phyloP scores from a whole-genome alignment of 2,797 vertebrate species.

The Lepilemur ruficaudatus region DNA sequence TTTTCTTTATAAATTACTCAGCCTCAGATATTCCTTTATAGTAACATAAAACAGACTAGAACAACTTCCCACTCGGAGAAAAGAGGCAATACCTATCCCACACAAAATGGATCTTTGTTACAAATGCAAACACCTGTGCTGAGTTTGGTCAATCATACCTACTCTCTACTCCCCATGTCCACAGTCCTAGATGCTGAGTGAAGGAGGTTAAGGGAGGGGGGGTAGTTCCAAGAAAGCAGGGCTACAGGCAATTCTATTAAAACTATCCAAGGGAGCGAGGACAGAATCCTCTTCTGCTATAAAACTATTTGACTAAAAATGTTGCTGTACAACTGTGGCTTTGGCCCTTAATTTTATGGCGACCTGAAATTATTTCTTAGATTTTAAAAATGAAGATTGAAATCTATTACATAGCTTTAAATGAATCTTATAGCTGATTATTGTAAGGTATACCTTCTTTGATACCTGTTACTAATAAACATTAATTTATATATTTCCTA shows the following conservation, averaged over 20 bases:
- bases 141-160: background rate
- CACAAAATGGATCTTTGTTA: background rate
- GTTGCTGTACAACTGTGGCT: background rate
- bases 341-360: background rate
- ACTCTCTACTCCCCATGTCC: fast-evolving
- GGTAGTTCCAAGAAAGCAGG: background rate
- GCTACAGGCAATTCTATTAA: background rate
- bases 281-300: background rate
- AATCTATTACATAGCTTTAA: background rate
- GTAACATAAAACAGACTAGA: background rate
- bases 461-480: background rate
- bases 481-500: background rate
- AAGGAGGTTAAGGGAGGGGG: fast-evolving
- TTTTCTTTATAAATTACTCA: background rate
- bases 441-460: background rate
- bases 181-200: background rate
- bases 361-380: background rate
- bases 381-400: background rate
- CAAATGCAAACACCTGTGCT: background rate
- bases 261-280: fast-evolving
- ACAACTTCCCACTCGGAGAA: background rate
- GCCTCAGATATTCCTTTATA: background rate
- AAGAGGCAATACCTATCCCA: background rate
- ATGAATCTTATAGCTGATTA: background rate
- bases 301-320: background rate